A percentile compares a stretch with the other conserved stretches of the same genome.
These are phyloP conservation scores for Seriola quinqueradiata DNA, from an alignment of 2,113 vertebrate species.

Conservation along the genomic window DNA sequence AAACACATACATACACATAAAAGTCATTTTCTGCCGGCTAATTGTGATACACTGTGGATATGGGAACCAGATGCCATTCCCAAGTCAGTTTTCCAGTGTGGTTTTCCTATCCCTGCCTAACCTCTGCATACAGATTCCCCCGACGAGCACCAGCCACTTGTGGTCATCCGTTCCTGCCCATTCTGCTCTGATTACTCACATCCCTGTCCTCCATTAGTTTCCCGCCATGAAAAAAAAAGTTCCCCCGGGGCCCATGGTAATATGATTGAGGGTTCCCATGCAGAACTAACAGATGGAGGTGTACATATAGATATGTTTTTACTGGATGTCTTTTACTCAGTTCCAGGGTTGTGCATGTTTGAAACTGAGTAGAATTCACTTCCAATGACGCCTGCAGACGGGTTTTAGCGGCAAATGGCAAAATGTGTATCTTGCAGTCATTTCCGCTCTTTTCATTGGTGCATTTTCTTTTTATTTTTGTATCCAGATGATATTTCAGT, in stretches of 20 bases:
- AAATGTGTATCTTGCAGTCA: constrained; percentile 33
- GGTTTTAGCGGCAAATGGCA: constrained; percentile 33
- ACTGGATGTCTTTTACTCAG: constrained; percentile 31
- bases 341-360: constrained; percentile 41
- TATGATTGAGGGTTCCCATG: constrained; percentile 72
- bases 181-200: constrained; percentile 84
- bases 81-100: constrained; percentile 81
- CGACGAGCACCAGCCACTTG: constrained; percentile 82
- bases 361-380: constrained; percentile 18
- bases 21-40: constrained; percentile 79
- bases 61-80: constrained; percentile 87
- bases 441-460: constrained; percentile 19
- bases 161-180: constrained; percentile 79
- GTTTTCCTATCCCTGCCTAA: constrained; percentile 82
- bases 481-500: constrained; percentile 22
- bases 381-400: constrained; percentile 18
- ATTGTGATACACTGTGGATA: constrained; percentile 84
- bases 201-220: constrained; percentile 81
- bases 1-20: constrained; percentile 70
- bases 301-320: constrained; percentile 54
- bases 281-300: constrained; percentile 74
- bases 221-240: constrained; percentile 70
- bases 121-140: constrained; percentile 79
- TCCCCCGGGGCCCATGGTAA: constrained; percentile 55
- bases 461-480: constrained; percentile 13